Percentiles rank a stretch among this genome's conserved stretches.
Conservation (phyloP, 2,113 vertebrate species). For the Camelus bactrianus region DNA sequence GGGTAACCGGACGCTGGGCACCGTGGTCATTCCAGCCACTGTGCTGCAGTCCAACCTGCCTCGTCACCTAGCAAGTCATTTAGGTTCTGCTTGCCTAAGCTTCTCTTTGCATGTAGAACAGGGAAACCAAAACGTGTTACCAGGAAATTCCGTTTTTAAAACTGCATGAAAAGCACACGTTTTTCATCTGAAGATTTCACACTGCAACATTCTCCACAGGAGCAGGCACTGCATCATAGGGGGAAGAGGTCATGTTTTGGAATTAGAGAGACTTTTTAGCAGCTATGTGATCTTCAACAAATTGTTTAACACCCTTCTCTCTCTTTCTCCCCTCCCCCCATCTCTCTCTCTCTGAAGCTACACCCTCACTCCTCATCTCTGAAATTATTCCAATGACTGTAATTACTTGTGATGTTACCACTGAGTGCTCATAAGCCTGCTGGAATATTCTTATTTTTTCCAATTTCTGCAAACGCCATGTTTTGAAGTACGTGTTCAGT, state of each 20-base stretch:
- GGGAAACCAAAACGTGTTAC: neutral
- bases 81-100: neutral
- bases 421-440: neutral
- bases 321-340: too few species aligned
- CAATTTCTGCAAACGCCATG: neutral
- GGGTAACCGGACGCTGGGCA: neutral
- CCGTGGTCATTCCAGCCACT: neutral
- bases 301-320: neutral
- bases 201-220: neutral
- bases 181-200: neutral
- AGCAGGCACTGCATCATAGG: neutral
- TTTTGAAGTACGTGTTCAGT: constrained; percentile 17
- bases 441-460: neutral
- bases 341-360: neutral
- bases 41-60: neutral
- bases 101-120: neutral
- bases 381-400: neutral
- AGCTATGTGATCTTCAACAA: neutral
- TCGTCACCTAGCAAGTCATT: neutral
- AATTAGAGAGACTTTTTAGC: neutral
- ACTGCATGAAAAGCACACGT: neutral
- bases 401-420: neutral
- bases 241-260: neutral
- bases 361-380: neutral
- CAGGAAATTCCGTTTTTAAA: neutral